phyloP scores from a whole-genome alignment of 2,888 invertebrate genomes.

The Agonopterix alstromeriana region DNA sequence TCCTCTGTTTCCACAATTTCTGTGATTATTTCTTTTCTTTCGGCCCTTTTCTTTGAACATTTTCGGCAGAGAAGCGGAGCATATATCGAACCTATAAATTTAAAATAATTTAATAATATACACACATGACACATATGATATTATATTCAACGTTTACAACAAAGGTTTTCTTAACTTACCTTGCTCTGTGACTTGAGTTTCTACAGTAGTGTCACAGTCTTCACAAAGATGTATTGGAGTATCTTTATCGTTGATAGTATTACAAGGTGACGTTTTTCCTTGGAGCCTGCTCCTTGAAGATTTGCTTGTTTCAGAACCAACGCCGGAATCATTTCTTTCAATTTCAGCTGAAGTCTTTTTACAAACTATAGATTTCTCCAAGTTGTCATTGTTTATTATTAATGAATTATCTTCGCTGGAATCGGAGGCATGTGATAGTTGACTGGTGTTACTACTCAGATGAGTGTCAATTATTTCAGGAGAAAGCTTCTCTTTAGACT shows the following conservation, averaged over 20 bases:
- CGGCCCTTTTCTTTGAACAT: constrained; percentile 91
- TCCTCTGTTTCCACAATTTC: constrained; percentile 98
- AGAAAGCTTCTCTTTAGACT: constrained; percentile 78
- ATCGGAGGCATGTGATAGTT: constrained; percentile 88
- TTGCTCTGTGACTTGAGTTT: constrained; percentile 83
- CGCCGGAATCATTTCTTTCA: constrained; percentile 94
- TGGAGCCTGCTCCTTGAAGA: constrained; percentile 86
- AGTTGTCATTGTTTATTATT: constrained; percentile 75
- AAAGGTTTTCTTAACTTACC: constrained; percentile 34
- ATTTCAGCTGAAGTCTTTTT: constrained; percentile 84
- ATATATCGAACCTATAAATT: constrained; percentile 77
- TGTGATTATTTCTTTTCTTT: constrained; percentile 94
- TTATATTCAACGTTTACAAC: not conserved
- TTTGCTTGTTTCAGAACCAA: constrained; percentile 94
- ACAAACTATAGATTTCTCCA: constrained; percentile 72
- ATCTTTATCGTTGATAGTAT: constrained; percentile 70
- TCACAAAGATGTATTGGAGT: constrained; percentile 85
- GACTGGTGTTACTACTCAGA: constrained; percentile 83
- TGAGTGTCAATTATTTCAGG: constrained; percentile 50
- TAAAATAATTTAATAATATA: not conserved
- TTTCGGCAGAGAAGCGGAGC: constrained; percentile 91
- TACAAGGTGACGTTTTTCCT: constrained; percentile 72
- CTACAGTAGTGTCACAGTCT: constrained; percentile 90
- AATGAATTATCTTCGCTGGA: constrained; percentile 90
- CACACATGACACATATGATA: not conserved